phyloP scores from a whole-genome alignment of 1,140 invertebrate species.

The Tetragonula clypearis region DNA sequence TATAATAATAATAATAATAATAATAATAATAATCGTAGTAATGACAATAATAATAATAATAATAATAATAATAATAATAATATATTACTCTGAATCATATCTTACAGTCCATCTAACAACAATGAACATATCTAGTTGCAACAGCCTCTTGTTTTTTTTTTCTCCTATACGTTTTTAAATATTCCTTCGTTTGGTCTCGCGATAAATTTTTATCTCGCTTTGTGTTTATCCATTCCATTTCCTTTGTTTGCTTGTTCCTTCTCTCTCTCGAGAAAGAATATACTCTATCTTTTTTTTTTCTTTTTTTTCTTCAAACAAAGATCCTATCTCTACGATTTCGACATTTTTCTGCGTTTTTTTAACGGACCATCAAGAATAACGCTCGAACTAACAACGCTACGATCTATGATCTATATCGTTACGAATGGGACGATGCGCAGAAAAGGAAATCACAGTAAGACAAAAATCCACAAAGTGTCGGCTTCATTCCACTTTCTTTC shows the following conservation, averaged over 20 bases:
- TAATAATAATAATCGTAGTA: conserved; percentile 20
- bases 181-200: conserved; percentile 42
- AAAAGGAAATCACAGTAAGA: conserved; percentile 66
- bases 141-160: conserved; percentile 57
- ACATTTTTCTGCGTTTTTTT: background rate
- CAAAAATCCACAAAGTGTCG: conserved; percentile 57
- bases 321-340: background rate
- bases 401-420: conserved; percentile 44
- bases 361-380: background rate
- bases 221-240: background rate
- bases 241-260: background rate
- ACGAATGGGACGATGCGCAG: conserved; percentile 49
- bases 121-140: conserved; percentile 69
- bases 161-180: conserved; percentile 45
- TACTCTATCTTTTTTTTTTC: too few relatives aligned
- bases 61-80: conserved; percentile 72
- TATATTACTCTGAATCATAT: conserved; percentile 72
- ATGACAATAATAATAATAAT: conserved; percentile 67
- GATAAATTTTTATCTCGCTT: conserved; percentile 19
- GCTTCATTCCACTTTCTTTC: conserved; percentile 1
- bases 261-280: background rate
- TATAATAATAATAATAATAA: conserved; percentile 33
- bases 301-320: conserved; percentile 9
- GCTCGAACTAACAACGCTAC: conserved; percentile 47
- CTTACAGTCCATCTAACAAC: conserved; percentile 72